Conservation (phyloP, 1,140 invertebrate genomes). For the Scaptomyza pallida region DNA sequence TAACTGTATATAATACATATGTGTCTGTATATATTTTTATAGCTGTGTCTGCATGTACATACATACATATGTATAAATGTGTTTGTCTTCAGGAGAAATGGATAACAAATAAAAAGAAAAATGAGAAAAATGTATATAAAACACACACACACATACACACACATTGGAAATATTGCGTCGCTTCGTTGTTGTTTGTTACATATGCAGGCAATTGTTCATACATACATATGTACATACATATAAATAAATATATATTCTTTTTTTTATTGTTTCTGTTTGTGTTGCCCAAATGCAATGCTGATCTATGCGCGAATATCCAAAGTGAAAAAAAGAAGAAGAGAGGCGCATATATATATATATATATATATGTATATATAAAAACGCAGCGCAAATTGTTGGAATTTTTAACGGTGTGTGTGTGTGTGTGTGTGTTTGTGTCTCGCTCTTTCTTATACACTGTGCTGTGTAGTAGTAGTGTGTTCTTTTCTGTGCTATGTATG, state of each 20-base stretch:
- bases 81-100: slow-evolving; percentile 20
- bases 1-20: slow-evolving; percentile 17
- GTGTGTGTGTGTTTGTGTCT: slow-evolving; percentile 10
- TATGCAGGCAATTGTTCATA: slow-evolving; percentile 4
- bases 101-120: slow-evolving; percentile 16
- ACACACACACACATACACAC: no score
- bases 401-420: slow-evolving; percentile 34
- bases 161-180: slow-evolving; percentile 69
- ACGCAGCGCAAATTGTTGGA: slow-evolving; percentile 48
- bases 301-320: slow-evolving; percentile 44
- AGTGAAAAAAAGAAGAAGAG: no score
- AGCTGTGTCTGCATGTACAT: slow-evolving; percentile 9
- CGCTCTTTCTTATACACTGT: slow-evolving; percentile 1
- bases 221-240: slow-evolving; percentile 7
- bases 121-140: slow-evolving; percentile 37
- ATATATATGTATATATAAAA: no score
- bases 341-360: no score
- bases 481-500: slow-evolving; percentile 13
- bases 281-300: slow-evolving; percentile 44
- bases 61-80: slow-evolving; percentile 17
- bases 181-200: slow-evolving; percentile 15
- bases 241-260: slow-evolving; percentile 7
- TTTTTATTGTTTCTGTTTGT: background rate
- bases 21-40: slow-evolving; percentile 5
- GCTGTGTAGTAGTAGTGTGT: background rate